Base-by-base conservation (phyloP, 1,140 invertebrate genomes). In the Philaenus spumarius region DNA sequence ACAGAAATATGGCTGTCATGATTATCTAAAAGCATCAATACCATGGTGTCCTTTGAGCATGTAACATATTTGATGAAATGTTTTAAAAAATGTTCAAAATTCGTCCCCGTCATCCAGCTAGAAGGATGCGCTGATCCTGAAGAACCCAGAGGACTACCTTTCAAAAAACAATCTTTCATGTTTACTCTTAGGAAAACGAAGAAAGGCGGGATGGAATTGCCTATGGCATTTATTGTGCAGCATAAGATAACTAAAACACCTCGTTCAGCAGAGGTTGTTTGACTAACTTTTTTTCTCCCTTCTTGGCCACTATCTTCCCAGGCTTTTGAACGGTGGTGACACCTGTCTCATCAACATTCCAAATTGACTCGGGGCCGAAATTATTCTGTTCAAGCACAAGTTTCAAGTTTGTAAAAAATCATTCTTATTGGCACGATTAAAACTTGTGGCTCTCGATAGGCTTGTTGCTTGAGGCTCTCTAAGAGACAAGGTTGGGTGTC, bases 341-440 rank as follows among this genome's bases (percentile, higher is more conserved):
- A 1, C 69, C 71, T 55, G 75, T 76, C 62, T 76, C 71, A 64
- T 74, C 73, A 55, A 75, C 65, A 56, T 74, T 74, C 55, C 63
- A 73, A 23, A 74, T 69, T n/a, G 43, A 59, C 57, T 73, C 51
- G 45, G 70, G 68, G 40, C 58, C 59, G 47, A 74, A 42, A 35
- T 68, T 50, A 19, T 63, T 56, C 40, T 64, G 60, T 9, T 65
- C 55, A 30, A 69, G 63, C 2, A 72, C 17, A 54, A 61, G 26
- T 46, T 65, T 51, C 24, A 71, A 51, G 61, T 68, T 72, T 19
- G 62, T 35, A 55, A 71, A 69, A 61, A 62, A 69, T 66, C 61
- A 58, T 52, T 67, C 57, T 19, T 56, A 59, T 55, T 53, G 23
- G 54, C 55, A 37, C 61, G 61, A 37, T 26, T 48, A 39, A n/a